Evolutionary conservation across 37 sponge, comb jelly and placozoan genomes (phyloP), one percentile per base, ranked within the genome.

Genomic region (Geodia barretti): DNA sequence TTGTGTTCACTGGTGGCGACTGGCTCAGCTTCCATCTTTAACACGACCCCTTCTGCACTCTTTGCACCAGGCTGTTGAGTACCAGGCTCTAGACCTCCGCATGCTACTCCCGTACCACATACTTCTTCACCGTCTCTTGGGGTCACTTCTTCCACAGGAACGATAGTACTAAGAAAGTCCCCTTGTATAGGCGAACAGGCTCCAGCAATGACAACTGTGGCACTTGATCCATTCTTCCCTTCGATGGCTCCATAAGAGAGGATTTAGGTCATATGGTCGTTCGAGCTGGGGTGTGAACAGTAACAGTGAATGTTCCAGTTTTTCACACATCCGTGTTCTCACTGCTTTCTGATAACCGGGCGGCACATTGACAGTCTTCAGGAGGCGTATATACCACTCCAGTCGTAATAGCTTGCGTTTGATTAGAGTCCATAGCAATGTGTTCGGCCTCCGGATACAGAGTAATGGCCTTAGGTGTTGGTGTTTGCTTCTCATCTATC

Each of bases 301-400:
- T 0, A 28, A 41, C 24, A 75, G 54, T 21, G 25, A 24, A 20
- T 74, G 59, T 4, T 33, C 2, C 42, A 19, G 0, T 1, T 0
- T 0, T 2, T 58, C 78, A 5, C 68, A 62, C 0, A 70, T 37
- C 3, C 24, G 38, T 0, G 63, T 83, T 17, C 28, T 30, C 24
- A 77, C 83, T 25, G 69, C 30, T 67, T 77, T 75, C 32, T 54
- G 26, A 24, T 64, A 58, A 1, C 73, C 36, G 62, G 83, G 41
- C 4, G 83, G 88, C 19, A 88, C 42, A 47, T 30, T 77, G 42
- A 38, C 64, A 63, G 83, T 82, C 30, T 62, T 68, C 21, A 88
- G 54, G 21, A 88, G 73, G 0, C 73, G 30, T 32, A 88, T 47
- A 14, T 47, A 47, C 54, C 54, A 17, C 25, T 73, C 39, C 64